These are phyloP conservation scores for Solenopsis invicta DNA, from an alignment of 1,140 invertebrate species.

Conservation along the genomic window DNA sequence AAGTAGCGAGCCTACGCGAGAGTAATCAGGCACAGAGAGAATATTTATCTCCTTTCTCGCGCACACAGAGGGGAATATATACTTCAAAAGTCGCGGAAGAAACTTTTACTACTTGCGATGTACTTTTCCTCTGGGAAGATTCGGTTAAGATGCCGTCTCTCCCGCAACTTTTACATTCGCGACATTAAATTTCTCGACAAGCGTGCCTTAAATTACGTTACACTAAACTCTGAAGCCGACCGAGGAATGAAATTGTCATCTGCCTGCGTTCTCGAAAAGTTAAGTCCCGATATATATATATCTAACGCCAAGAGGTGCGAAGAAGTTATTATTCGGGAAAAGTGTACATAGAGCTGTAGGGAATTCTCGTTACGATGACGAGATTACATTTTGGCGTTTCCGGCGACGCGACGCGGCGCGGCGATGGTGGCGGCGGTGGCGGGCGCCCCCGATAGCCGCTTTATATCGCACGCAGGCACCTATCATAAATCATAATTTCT, in stretches of 20 bases:
- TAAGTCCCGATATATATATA: slow-evolving; percentile 22
- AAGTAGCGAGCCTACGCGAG: background rate
- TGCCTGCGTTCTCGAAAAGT: background rate
- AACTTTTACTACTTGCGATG: slow-evolving; percentile 38
- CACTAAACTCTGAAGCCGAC: slow-evolving; percentile 23
- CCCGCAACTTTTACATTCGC: slow-evolving; percentile 44
- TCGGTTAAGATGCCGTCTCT: slow-evolving; percentile 42
- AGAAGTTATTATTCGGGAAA: slow-evolving; percentile 22
- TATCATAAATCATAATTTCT: slow-evolving; percentile 64
- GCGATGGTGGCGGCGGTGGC: too few relatives aligned
- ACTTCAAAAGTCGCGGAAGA: slow-evolving; percentile 41
- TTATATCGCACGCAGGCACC: slow-evolving; percentile 32
- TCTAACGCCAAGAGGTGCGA: background rate
- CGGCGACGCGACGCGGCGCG: too few relatives aligned
- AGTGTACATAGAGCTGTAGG: background rate
- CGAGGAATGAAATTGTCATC: slow-evolving; percentile 35
- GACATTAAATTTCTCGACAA: slow-evolving; percentile 48
- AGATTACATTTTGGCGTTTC: slow-evolving; percentile 50
- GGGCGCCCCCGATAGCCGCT: slow-evolving; percentile 19
- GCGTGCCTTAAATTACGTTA: slow-evolving; percentile 40
- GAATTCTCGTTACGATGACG: slow-evolving; percentile 27
- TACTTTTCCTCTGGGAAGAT: slow-evolving; percentile 40
- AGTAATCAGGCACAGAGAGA: slow-evolving; percentile 23
- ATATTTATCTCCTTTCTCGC: slow-evolving; percentile 33
- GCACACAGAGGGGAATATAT: background rate